Base-by-base conservation (phyloP, 2,113 vertebrate species). In the Microcebus ravelobensis region DNA sequence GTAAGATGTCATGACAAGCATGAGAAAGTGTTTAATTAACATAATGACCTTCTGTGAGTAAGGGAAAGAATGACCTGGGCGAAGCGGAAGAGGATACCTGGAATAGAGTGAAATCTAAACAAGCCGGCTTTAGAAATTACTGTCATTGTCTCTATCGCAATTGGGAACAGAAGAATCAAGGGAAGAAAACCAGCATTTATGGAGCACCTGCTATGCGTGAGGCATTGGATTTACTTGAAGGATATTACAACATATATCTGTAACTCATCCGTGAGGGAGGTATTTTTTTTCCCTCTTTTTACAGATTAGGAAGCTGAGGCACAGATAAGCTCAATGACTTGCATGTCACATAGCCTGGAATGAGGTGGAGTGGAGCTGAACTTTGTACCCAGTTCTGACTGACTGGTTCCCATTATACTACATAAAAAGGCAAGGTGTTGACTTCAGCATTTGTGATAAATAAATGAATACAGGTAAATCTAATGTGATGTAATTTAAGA, bases 1-100 rank as follows among this genome's bases (percentile, higher is more conserved):
- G 97, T 95, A 97, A 97, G 91, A 89, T 96, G 85, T 97, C 86
- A 97, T 45, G 92, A 97, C 93, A 97, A 97, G 91, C 90, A 93
- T 96, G 93, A 89, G 63, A 92, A 97, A 97, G 80, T 97, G 93
- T 97, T 98, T 98, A 98, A 98, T 98, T 98, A 98, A 92, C 96
- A 83, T 97, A 97, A 97, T 96, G 97, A 97, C 92, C 94, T 96
- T 59, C 90, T 95, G 83, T 95, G 97, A 97, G 96, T 91, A 96
- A 96, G 74, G 55, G 63, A 34, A 87, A 97, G 95, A 98, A 81
- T 83, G 70, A 91, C 63, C 85, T 95, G 63, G 87, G 88, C 39
- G 61, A 92, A 36, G 70, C 68, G 95, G 81, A 96, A 57, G 95
- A 97, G 89, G n/a, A 95, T 96, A 94, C 14, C 70, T 97, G 83